Evolutionary conservation across 2,888 invertebrate species (phyloP).

Genomic region (Drosophila conformis): DNA sequence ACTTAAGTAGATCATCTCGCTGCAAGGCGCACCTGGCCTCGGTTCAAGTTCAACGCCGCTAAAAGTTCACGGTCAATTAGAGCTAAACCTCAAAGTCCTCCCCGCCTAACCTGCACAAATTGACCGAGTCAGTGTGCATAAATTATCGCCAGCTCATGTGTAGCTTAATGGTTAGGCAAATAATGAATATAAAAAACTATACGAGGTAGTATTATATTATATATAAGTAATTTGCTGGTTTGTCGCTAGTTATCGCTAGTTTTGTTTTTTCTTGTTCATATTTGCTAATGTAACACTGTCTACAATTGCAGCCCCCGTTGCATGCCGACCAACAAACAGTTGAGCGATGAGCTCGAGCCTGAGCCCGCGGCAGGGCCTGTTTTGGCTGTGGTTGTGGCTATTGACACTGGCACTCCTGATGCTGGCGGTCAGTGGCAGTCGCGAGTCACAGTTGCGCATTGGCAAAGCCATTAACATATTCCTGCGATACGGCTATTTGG

Average conservation of each 20-base stretch:
- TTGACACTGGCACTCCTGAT: slow-evolving; percentile 80
- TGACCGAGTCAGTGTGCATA: slow-evolving; percentile 34
- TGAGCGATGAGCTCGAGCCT: slow-evolving; percentile 82
- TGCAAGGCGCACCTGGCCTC: slow-evolving; percentile 41
- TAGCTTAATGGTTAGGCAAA: slow-evolving; percentile 41
- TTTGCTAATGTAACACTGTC: slow-evolving; percentile 17
- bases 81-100: slow-evolving; percentile 24
- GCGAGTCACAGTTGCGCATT: slow-evolving; percentile 86
- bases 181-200: slow-evolving; percentile 40
- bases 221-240: slow-evolving; percentile 6
- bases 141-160: slow-evolving; percentile 50
- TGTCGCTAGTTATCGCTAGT: not conserved
- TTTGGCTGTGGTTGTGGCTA: slow-evolving; percentile 75
- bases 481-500: slow-evolving; percentile 91
- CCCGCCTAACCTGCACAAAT: not conserved
- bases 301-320: slow-evolving; percentile 47
- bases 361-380: slow-evolving; percentile 69
- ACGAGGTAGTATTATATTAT: slow-evolving; percentile 18
- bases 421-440: slow-evolving; percentile 77
- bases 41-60: slow-evolving; percentile 75
- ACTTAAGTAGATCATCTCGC: slow-evolving; percentile 58
- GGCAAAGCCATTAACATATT: slow-evolving; percentile 95
- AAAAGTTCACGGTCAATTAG: slow-evolving; percentile 77
- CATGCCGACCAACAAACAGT: slow-evolving; percentile 61
- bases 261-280: not conserved